Percentiles rank a stretch among this genome's conserved stretches.
phyloP scores from a whole-genome alignment of 1,140 invertebrate species.

The Zaprionus vittiger region DNA sequence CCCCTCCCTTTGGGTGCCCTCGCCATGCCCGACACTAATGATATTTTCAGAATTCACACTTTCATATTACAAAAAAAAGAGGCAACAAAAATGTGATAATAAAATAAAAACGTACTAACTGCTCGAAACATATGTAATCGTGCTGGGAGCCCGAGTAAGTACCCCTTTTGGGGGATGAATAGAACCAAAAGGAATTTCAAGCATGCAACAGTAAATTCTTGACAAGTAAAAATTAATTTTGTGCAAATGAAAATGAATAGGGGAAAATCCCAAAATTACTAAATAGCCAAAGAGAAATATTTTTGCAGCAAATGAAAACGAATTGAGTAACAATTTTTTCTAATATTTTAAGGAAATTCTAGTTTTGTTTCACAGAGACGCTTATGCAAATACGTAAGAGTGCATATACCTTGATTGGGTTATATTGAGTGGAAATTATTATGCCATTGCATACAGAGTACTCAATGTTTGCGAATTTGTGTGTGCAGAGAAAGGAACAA shows the following conservation, averaged over 20 bases:
- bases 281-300: background rate
- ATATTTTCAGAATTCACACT: conserved; percentile 22
- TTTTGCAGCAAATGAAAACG: conserved; percentile 2
- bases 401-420: background rate
- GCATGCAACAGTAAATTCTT: background rate
- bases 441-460: background rate
- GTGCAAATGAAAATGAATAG: background rate
- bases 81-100: background rate
- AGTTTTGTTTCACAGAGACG: background rate
- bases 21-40: background rate
- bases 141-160: background rate
- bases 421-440: conserved; percentile 2
- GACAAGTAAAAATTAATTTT: background rate
- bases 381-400: background rate
- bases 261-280: background rate
- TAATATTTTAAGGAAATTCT: background rate
- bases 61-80: background rate
- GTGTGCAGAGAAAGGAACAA: background rate
- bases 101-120: background rate
- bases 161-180: background rate
- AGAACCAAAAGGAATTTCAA: background rate
- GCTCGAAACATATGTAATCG: background rate
- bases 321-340: background rate
- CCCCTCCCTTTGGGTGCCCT: background rate
- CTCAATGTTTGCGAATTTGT: background rate